Conservation (phyloP, 2,113 vertebrate genomes). For the Corvus cornix region DNA sequence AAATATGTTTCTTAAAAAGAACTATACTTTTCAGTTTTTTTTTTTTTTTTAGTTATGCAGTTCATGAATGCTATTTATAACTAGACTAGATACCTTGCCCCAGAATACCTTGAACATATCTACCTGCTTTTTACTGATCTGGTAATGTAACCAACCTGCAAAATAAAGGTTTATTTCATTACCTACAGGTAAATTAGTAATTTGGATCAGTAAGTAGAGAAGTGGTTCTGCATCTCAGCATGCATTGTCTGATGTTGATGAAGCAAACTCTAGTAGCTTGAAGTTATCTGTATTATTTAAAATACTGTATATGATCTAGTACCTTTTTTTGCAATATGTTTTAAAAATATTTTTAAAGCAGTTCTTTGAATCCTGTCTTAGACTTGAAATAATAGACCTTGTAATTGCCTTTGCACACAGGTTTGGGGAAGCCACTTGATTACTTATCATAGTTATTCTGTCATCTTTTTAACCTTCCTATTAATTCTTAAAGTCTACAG, state of each 20-base stretch:
- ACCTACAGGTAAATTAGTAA: background rate
- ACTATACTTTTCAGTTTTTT: background rate
- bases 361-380: background rate
- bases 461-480: background rate
- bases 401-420: background rate
- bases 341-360: background rate
- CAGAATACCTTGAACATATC: background rate
- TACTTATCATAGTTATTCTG: background rate
- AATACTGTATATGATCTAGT: background rate
- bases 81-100: background rate
- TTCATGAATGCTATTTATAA: background rate
- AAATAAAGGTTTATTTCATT: background rate
- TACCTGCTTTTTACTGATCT: background rate
- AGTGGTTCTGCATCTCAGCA: background rate
- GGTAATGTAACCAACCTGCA: background rate
- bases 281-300: background rate
- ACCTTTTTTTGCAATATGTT: background rate
- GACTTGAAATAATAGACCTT: background rate
- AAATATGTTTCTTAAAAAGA: background rate
- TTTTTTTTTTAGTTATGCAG: background rate
- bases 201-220: background rate
- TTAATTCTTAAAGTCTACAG: background rate
- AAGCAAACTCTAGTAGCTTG: background rate
- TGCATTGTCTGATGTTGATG: background rate
- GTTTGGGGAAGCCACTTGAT: background rate